These are phyloP conservation scores for Pantelozetes paolii DNA, from an alignment of 2,888 invertebrate species.

Conservation along the genomic window DNA sequence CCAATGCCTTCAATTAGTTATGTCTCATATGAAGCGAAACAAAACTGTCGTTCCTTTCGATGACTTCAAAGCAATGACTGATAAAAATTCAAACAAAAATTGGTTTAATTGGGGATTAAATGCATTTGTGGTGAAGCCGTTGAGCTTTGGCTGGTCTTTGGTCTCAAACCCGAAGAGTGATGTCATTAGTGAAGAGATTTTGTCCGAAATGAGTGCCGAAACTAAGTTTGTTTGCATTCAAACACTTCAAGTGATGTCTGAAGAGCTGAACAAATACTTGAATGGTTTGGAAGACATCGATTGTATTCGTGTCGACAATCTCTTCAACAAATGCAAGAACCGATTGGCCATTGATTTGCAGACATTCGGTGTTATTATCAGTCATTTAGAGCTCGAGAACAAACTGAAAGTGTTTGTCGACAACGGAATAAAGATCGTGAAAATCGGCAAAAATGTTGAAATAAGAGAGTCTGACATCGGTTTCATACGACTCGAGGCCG, in stretches of 20 bases:
- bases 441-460: slow-evolving; percentile 29
- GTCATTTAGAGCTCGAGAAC: slow-evolving; percentile 22
- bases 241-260: slow-evolving; percentile 30
- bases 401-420: slow-evolving; percentile 38
- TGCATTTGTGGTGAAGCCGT: slow-evolving; percentile 36
- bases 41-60: slow-evolving; percentile 12
- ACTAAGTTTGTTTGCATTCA: slow-evolving; percentile 19
- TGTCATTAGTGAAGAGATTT: not conserved
- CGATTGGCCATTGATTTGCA: slow-evolving; percentile 8
- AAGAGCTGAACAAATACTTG: slow-evolving; percentile 17
- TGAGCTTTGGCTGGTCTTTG: slow-evolving; percentile 34
- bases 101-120: slow-evolving; percentile 41
- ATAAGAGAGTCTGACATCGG: slow-evolving; percentile 39
- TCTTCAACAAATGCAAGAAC: slow-evolving; percentile 30
- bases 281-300: slow-evolving; percentile 33
- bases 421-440: slow-evolving; percentile 32
- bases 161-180: not conserved
- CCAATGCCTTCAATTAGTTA: slow-evolving; percentile 38
- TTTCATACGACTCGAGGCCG: slow-evolving; percentile 34
- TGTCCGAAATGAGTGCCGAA: slow-evolving; percentile 24
- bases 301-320: slow-evolving; percentile 32
- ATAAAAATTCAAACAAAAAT: not conserved
- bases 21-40: slow-evolving; percentile 31
- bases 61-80: not conserved
- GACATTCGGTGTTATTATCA: slow-evolving; percentile 30